Percentiles rank a stretch among this genome's conserved stretches.
These are phyloP conservation scores for Galagoides demidoff DNA, from an alignment of 2,797 vertebrate genomes.

Conservation along the genomic window DNA sequence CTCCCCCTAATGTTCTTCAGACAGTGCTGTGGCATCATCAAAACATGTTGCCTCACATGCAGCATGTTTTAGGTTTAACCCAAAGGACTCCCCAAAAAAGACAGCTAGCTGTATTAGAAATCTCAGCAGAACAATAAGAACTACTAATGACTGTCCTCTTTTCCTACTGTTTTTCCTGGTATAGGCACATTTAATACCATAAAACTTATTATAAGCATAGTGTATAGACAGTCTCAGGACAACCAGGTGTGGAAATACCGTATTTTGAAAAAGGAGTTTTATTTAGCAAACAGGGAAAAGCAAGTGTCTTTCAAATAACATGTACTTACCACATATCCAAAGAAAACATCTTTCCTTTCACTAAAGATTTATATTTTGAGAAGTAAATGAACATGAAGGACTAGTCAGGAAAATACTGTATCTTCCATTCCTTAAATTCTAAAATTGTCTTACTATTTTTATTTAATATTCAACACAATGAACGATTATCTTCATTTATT, in stretches of 20 bases:
- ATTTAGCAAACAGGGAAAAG: neutral
- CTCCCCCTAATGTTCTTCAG: neutral
- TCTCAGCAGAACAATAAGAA: neutral
- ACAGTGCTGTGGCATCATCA: neutral
- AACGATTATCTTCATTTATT: neutral
- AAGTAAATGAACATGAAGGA: neutral
- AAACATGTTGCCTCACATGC: neutral
- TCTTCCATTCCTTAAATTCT: neutral
- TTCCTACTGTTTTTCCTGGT: neutral
- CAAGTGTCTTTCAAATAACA: neutral
- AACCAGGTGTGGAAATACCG: neutral
- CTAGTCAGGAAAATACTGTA: neutral
- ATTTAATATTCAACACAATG: neutral
- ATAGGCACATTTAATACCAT: neutral
- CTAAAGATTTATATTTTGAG: neutral
- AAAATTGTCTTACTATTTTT: neutral
- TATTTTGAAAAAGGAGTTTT: neutral
- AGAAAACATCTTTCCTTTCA: neutral
- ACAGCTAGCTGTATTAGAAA: neutral
- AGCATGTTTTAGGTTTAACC: neutral
- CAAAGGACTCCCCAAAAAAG: neutral
- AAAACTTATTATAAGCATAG: neutral
- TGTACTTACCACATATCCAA: neutral
- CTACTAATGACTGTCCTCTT: neutral
- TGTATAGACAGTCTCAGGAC: neutral